Base-by-base conservation (phyloP, 2,113 vertebrate genomes). In the Limanda limanda region DNA sequence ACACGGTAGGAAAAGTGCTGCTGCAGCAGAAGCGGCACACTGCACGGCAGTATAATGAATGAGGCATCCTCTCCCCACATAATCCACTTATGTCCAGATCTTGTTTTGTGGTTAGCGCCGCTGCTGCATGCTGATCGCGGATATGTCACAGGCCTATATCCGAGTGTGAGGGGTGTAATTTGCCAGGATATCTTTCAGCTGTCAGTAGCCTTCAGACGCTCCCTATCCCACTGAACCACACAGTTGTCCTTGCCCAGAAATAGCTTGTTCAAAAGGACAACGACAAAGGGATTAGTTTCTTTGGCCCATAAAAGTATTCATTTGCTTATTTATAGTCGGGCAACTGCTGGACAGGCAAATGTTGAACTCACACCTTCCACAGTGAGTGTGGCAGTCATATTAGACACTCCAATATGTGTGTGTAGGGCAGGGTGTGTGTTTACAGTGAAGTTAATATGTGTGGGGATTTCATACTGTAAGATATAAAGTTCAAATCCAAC, bases 241-340 rank as follows among this genome's bases (percentile, higher is more conserved):
- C 89, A 97, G 96, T 97, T 96, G 96, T 94, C 94, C 93, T 72
- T 90, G 24, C 91, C 95, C 94, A 93, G 78, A 97, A 98, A 98
- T 98, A 98, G 95, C 93, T 83, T 63, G 92, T 93, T 93, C 91
- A 93, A 51, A 86, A 92, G 93, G 93, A 92, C 91, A 93, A 95
- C 94, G 95, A 96, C 96, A 96, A 96, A 97, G 93, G 93, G 94
- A 95, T 96, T 94, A 92, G 93, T 93, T 94, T 92, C 95, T 93
- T 91, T 94, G 91, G 92, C 93, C 92, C 90, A 91, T 86, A 89
- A 90, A 92, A 93, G 88, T 91, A 90, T 91, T 92, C 90, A 90
- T 89, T 87, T 83, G 85, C 88, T 95, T 95, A 95, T 95, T 95
- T 95, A 94, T 91, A 94, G 92, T 86, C 88, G 83, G 83, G 64